phyloP scores from a whole-genome alignment of 1,140 invertebrate species.

The Cyphomyrmex costatus region DNA sequence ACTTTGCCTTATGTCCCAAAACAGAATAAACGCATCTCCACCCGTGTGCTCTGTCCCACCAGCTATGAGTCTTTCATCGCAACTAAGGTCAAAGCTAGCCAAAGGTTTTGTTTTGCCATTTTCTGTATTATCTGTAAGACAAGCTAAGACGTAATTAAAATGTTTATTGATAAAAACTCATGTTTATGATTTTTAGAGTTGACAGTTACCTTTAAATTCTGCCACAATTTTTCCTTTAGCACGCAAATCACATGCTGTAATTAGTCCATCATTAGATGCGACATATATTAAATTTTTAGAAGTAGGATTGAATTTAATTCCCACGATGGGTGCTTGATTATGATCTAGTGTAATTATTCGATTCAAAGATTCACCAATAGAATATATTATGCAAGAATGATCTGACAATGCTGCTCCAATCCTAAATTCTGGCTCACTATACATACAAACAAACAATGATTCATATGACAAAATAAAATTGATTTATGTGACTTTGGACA shows the following conservation, averaged over 20 bases:
- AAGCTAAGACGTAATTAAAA: not conserved
- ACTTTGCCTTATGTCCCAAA: conserved; percentile 92
- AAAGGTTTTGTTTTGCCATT: conserved; percentile 87
- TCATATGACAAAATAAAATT: conserved; percentile 36
- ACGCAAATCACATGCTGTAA: conserved; percentile 90
- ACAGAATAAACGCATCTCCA: conserved; percentile 92
- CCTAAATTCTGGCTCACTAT: conserved; percentile 82
- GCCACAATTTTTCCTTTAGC: conserved; percentile 86
- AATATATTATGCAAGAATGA: conserved; percentile 83
- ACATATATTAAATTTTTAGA: conserved; percentile 89
- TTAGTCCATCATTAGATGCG: conserved; percentile 87
- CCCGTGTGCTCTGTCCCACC: conserved; percentile 92
- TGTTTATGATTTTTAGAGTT: conserved; percentile 62
- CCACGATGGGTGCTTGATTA: conserved; percentile 87
- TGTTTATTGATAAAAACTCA: conserved; percentile 48
- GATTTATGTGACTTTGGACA: not conserved
- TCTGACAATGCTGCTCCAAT: conserved; percentile 82
- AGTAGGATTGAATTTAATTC: conserved; percentile 88
- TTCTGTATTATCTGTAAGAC: conserved; percentile 84
- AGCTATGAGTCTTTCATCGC: conserved; percentile 91
- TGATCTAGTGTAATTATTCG: conserved; percentile 81
- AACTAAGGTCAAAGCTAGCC: conserved; percentile 92
- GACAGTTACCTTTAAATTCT: conserved; percentile 88
- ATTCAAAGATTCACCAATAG: conserved; percentile 81
- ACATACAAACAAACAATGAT: conserved; percentile 33